phyloP scores from a whole-genome alignment of 1,140 invertebrate genomes.

The fruit fly (Drosophila melanogaster) region Release_6_plus_ISO1_MT NT_037436.4:6575501-6576000 shows the following conservation, averaged over 20 bases:
- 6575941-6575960: conserved; percentile 8
- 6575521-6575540: neutral
- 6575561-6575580: no score
- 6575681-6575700: neutral
- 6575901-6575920: conserved; percentile 22
- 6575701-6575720: conserved; percentile 25
- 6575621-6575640: no score
- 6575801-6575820: conserved; percentile 35
- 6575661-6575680: neutral
- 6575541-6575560: no score
- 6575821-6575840: conserved; percentile 11
- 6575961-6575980: conserved; percentile 34
- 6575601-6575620: no score
- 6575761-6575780: conserved; percentile 39
- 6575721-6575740: neutral
- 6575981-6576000: conserved; percentile 17
- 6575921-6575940: conserved; percentile 30
- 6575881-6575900: conserved; percentile 9
- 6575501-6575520: neutral
- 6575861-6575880: conserved; percentile 53
- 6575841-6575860: conserved; percentile 4
- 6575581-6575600: no score
- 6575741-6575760: conserved; percentile 10
- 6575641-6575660: no score
- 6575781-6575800: conserved; percentile 39